Percentiles rank a stretch among this genome's conserved stretches.
Conservation (phyloP, 1,140 invertebrate species). For the Pseudoatta argentina region DNA sequence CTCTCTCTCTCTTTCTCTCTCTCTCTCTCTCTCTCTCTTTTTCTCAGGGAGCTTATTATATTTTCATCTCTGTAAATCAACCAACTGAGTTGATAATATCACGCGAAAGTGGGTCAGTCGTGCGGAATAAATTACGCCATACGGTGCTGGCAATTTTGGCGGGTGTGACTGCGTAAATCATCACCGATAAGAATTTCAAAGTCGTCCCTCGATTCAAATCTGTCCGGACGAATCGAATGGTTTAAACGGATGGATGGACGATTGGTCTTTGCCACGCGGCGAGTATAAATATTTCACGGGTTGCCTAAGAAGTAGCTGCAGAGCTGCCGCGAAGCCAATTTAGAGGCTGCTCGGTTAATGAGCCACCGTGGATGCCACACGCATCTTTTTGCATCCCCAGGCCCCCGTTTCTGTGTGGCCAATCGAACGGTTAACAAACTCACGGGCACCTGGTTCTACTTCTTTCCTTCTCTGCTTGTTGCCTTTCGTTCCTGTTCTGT, state of each 20-base stretch:
- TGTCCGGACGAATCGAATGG: background rate
- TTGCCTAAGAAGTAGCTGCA: slow-evolving; percentile 77
- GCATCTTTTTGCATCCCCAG: slow-evolving; percentile 80
- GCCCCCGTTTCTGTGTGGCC: slow-evolving; percentile 76
- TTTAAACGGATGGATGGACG: background rate
- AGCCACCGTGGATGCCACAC: slow-evolving; percentile 83
- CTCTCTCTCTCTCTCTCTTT: no score
- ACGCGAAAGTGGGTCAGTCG: slow-evolving; percentile 36
- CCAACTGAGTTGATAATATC: slow-evolving; percentile 35
- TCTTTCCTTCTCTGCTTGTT: slow-evolving; percentile 11
- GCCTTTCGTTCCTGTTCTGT: background rate
- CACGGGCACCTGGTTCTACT: slow-evolving; percentile 67
- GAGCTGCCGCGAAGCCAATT: slow-evolving; percentile 84
- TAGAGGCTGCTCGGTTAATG: slow-evolving; percentile 85
- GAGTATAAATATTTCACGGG: slow-evolving; percentile 81
- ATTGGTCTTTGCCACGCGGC: slow-evolving; percentile 74
- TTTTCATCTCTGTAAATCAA: slow-evolving; percentile 37
- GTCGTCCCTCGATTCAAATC: background rate
- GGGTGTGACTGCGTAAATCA: slow-evolving; percentile 31
- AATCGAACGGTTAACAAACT: slow-evolving; percentile 70
- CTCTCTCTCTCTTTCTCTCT: background rate
- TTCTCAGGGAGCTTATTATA: slow-evolving; percentile 9
- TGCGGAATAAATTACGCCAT: slow-evolving; percentile 49
- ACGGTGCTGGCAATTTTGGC: slow-evolving; percentile 56
- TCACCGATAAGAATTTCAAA: slow-evolving; percentile 49